Percentiles rank a stretch among this genome's conserved stretches.
These are phyloP conservation scores for Tolypeutes matacus DNA, from an alignment of 2,797 vertebrate species.

Conservation along the genomic window DNA sequence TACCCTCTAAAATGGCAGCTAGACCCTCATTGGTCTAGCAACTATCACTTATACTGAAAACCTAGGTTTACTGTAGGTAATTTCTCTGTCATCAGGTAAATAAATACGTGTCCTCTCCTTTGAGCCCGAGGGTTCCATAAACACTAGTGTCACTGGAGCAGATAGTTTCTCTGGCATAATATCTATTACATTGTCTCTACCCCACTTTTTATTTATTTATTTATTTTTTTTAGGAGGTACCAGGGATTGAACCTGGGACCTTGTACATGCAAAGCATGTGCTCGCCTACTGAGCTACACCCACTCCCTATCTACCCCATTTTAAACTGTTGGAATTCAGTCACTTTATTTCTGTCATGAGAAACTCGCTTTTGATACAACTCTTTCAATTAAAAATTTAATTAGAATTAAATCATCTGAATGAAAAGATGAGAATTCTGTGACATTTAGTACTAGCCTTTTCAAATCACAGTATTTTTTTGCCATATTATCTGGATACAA, in stretches of 20 bases:
- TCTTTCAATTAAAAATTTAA: background rate
- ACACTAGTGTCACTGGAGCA: background rate
- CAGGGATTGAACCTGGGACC: too few relatives aligned
- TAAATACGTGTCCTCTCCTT: background rate
- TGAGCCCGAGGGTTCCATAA: background rate
- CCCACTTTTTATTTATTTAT: too few relatives aligned
- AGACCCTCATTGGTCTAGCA: background rate
- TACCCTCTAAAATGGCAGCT: background rate
- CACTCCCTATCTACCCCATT: too few relatives aligned
- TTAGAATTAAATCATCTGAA: background rate
- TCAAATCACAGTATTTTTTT: background rate
- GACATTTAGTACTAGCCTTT: background rate
- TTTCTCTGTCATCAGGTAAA: background rate
- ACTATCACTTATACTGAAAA: background rate
- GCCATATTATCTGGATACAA: background rate
- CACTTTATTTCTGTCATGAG: background rate
- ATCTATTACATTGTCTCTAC: background rate
- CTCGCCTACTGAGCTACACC: too few relatives aligned
- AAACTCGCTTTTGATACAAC: background rate
- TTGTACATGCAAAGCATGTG: too few relatives aligned
- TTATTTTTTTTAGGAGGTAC: too few relatives aligned
- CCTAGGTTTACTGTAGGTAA: background rate
- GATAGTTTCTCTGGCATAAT: background rate
- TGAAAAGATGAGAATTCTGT: background rate
- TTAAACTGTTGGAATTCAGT: background rate